phyloP scores from a whole-genome alignment of 2,797 vertebrate species.

The Antrozous pallidus region DNA sequence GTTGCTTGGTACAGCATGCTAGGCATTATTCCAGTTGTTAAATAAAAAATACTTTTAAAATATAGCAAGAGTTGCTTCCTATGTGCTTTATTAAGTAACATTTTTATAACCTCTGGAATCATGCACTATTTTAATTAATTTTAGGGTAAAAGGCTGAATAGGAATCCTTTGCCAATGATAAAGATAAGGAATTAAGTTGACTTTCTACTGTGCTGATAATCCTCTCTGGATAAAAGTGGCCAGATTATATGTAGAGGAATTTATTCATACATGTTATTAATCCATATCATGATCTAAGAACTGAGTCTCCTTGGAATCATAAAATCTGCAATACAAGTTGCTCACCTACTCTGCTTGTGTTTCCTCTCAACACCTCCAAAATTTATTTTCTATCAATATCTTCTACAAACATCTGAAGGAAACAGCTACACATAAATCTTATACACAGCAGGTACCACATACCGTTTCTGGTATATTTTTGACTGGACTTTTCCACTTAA shows the following conservation, averaged over 20 bases:
- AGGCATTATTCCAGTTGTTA: neutral
- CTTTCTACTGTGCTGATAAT: neutral
- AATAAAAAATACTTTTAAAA: slow-evolving; percentile 6
- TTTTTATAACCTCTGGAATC: slow-evolving; percentile 28
- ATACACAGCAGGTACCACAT: neutral
- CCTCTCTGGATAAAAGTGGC: neutral
- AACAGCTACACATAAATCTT: neutral
- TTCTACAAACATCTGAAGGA: neutral
- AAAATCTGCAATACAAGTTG: neutral
- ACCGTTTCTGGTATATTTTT: neutral
- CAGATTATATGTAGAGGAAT: slow-evolving; percentile 6
- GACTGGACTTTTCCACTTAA: neutral
- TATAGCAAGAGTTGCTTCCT: neutral
- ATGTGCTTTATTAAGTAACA: slow-evolving; percentile 22
- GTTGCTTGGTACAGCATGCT: neutral
- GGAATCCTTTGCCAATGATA: neutral
- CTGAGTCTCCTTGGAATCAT: neutral
- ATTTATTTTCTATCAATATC: neutral
- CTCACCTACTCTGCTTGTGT: neutral
- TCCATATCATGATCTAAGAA: neutral
- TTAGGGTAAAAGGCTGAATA: slow-evolving; percentile 10
- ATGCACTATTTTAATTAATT: neutral
- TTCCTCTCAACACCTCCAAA: neutral
- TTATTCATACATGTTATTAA: neutral
- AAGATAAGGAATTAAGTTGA: slow-evolving; percentile 38